These are phyloP conservation scores for Muscidifurax raptorellus DNA, from an alignment of 1,140 invertebrate species.

Conservation along the genomic window DNA sequence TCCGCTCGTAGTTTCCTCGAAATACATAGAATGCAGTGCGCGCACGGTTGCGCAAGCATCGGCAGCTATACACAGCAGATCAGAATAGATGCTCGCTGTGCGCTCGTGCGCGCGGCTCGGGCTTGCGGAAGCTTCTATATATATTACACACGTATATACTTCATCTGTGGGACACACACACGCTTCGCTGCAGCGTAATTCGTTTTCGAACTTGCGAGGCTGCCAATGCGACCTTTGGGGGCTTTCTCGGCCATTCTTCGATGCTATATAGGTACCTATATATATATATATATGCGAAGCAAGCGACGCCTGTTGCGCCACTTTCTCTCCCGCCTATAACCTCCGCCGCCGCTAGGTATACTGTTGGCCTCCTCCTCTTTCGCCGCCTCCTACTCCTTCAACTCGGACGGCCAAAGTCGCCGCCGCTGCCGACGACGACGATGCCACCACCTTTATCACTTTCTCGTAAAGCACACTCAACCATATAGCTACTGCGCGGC, in stretches of 20 bases:
- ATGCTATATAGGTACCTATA: too few species aligned
- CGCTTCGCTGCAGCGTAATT: not conserved
- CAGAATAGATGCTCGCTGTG: too few species aligned
- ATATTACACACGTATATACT: too few species aligned
- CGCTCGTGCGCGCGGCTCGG: too few species aligned
- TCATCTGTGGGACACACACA: too few species aligned
- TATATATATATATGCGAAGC: not conserved
- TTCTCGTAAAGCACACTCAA: not conserved
- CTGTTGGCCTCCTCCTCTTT: not conserved
- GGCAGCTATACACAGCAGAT: too few species aligned
- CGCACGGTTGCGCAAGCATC: too few species aligned
- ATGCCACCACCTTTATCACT: not conserved
- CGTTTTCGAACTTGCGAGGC: not conserved
- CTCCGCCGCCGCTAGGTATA: not conserved
- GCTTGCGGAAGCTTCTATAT: too few species aligned
- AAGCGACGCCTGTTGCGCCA: not conserved
- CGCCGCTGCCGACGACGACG: too few species aligned
- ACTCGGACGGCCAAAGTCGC: not conserved
- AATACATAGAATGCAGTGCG: too few species aligned
- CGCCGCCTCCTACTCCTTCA: not conserved
- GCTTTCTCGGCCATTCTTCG: not conserved
- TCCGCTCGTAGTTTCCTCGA: too few species aligned
- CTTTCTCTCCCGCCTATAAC: not conserved
- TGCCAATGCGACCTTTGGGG: not conserved
- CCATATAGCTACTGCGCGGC: too few species aligned